phyloP scores from a whole-genome alignment of 2,888 invertebrate species.

The Patella pellucida region DNA sequence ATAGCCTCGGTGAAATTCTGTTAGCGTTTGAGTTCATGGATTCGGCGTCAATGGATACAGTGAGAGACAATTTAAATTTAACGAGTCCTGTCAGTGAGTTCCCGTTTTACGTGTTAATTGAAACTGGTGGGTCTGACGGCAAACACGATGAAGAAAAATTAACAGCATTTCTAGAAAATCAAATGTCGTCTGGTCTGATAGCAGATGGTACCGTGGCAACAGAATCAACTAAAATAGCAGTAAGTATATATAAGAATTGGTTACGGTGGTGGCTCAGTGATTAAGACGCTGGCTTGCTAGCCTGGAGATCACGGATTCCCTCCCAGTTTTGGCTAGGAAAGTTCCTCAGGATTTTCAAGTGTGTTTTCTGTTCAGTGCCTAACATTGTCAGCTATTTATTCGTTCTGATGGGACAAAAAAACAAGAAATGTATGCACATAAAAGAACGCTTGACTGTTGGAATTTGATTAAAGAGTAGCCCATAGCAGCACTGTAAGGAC shows the following conservation, averaged over 20 bases:
- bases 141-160: conserved; percentile 91
- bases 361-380: no score
- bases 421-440: no score
- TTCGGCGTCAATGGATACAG: conserved; percentile 79
- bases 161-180: conserved; percentile 80
- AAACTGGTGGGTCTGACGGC: conserved; percentile 82
- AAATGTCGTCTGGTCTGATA: conserved; percentile 81
- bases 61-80: conserved; percentile 77
- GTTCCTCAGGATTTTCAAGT: no score
- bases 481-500: no score
- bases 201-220: conserved; percentile 87
- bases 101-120: conserved; percentile 68
- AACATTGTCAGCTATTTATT: no score
- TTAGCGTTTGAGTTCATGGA: conserved; percentile 98
- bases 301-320: no score
- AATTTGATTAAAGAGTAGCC: no score
- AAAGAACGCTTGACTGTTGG: no score
- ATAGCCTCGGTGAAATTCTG: conserved; percentile 86
- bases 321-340: no score
- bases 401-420: no score
- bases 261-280: neutral
- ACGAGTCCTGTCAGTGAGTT: conserved; percentile 70
- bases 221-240: conserved; percentile 86
- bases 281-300: no score
- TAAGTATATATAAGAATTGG: conserved; percentile 63